Conservation (phyloP, 2,113 vertebrate genomes). For the Pygathrix nemaeus region DNA sequence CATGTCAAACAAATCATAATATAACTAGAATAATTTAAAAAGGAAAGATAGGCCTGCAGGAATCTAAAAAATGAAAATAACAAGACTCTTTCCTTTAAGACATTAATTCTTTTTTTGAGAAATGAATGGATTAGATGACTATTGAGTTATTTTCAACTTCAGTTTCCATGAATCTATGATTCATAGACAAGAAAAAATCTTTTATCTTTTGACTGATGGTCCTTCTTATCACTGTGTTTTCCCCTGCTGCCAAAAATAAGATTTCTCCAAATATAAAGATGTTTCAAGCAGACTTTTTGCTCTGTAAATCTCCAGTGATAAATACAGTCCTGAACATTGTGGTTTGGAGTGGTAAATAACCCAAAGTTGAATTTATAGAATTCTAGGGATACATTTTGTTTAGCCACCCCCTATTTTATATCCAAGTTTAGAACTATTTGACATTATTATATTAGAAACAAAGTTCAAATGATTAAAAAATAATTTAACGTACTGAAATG, state of each 20-base stretch:
- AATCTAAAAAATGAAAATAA: constrained; percentile 1
- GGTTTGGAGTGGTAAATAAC: constrained; percentile 45
- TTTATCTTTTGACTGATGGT: constrained; percentile 59
- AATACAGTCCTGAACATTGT: constrained; percentile 4
- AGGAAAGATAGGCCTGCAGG: not conserved
- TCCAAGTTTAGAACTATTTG: not conserved
- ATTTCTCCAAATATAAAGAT: constrained; percentile 63
- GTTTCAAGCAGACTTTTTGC: constrained; percentile 61
- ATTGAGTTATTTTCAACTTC: constrained; percentile 38
- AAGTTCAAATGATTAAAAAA: not conserved
- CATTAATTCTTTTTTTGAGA: constrained; percentile 37
- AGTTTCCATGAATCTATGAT: constrained; percentile 35
- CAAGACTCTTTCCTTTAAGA: not conserved
- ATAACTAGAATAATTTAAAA: not conserved
- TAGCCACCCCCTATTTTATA: not conserved
- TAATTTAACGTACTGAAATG: not conserved
- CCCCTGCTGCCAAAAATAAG: constrained; percentile 46
- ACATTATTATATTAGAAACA: not conserved
- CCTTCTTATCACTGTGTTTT: not conserved
- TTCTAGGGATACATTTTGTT: constrained; percentile 18
- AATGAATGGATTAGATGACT: not conserved
- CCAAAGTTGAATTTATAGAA: constrained; percentile 32
- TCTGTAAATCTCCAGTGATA: constrained; percentile 42
- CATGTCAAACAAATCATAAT: constrained; percentile 27
- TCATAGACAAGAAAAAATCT: constrained; percentile 44